Evolutionary conservation across 1,140 invertebrate species (phyloP).

Genomic region (Drosophila baimaii): DNA sequence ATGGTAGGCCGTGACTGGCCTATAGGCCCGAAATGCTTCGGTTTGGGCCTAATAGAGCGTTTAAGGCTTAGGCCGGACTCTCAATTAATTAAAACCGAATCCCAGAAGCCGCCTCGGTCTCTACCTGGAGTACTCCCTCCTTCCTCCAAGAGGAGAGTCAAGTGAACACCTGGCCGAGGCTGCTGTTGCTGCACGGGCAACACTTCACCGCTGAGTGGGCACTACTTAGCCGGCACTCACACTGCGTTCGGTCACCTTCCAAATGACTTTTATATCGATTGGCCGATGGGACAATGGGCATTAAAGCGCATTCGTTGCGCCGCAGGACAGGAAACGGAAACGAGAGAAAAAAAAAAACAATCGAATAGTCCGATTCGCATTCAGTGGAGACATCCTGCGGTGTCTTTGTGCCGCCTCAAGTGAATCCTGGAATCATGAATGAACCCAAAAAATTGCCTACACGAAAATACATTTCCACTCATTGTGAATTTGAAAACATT

Average conservation of each 20-base stretch:
- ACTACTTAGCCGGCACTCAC: constrained; percentile 57
- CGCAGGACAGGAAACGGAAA: constrained; percentile 78
- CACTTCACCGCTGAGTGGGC: constrained; percentile 67
- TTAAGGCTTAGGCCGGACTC: constrained; percentile 5
- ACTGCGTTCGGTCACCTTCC: constrained; percentile 31
- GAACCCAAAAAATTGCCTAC: constrained; percentile 45
- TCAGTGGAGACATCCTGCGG: constrained; percentile 54
- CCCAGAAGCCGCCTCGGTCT: neutral
- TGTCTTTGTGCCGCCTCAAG: constrained; percentile 58
- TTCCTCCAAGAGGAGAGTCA: too few relatives aligned
- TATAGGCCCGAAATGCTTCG: neutral
- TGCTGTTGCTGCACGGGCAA: neutral
- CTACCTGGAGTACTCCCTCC: constrained; percentile 22
- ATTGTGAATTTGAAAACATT: constrained; percentile 55
- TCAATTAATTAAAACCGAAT: constrained; percentile 27
- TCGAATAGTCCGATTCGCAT: constrained; percentile 15
- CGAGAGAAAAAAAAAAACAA: constrained; percentile 51
- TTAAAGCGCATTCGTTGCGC: constrained; percentile 71
- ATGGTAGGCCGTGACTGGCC: constrained; percentile 14
- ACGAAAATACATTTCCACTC: constrained; percentile 50
- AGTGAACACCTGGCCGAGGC: constrained; percentile 61
- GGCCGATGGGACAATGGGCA: constrained; percentile 60
- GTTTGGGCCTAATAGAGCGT: constrained; percentile 14
- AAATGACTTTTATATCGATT: constrained; percentile 71
- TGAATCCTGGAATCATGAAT: constrained; percentile 57